These are phyloP conservation scores for Dunckerocampus dactyliophorus DNA, from an alignment of 2,113 vertebrate genomes.

Conservation along the genomic window DNA sequence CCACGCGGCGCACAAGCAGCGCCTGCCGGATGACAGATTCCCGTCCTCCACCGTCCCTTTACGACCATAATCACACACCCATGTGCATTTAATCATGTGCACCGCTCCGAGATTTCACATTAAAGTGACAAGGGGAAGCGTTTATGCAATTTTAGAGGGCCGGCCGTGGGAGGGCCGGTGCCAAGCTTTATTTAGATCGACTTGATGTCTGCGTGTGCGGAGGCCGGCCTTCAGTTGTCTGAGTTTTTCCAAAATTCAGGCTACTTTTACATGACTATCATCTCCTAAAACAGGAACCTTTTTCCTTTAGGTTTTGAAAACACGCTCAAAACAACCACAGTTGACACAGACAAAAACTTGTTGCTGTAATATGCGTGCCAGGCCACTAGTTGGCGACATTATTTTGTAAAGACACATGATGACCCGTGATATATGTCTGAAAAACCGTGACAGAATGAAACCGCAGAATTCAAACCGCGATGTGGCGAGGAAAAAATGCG, in stretches of 20 bases:
- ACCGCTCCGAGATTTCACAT: constrained; percentile 10
- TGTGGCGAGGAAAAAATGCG: no score
- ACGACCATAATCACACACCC: constrained; percentile 23
- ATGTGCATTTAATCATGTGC: constrained; percentile 5
- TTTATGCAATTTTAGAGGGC: constrained; percentile 20
- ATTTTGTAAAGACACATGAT: no score
- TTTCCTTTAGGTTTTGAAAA: no score
- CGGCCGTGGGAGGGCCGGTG: constrained; percentile 30
- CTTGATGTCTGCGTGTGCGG: constrained; percentile 19
- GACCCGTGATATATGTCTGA: no score
- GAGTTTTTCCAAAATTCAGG: no score
- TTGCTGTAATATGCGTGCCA: not conserved
- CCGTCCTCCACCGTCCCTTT: constrained; percentile 6
- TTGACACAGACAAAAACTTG: not conserved
- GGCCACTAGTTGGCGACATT: not conserved
- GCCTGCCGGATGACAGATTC: constrained; percentile 42
- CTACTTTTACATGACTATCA: no score
- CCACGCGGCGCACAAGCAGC: constrained; percentile 25
- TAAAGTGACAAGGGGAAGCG: constrained; percentile 15
- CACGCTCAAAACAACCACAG: no score
- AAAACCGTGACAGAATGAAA: no score
- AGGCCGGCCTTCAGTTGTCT: constrained; percentile 8
- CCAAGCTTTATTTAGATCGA: constrained; percentile 23
- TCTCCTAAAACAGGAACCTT: no score
- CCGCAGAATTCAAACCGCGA: no score